Conservation (phyloP, 2,888 invertebrate species). For the Drosophila lacicola region DNA sequence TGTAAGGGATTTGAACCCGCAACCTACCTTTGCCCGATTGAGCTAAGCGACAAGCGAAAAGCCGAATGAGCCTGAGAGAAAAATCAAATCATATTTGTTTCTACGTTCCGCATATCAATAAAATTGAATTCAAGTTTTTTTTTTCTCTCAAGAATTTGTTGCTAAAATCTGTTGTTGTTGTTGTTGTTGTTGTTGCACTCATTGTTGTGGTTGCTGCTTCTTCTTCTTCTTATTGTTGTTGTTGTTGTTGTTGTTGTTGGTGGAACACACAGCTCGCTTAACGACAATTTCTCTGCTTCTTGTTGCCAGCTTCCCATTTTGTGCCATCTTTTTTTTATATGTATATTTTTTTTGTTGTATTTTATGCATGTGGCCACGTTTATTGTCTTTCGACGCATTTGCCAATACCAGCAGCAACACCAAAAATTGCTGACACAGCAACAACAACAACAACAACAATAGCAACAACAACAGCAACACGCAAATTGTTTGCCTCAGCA, state of each 20-base stretch:
- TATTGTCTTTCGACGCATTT: constrained; percentile 67
- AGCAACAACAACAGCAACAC: constrained; percentile 23
- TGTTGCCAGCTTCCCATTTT: constrained; percentile 14
- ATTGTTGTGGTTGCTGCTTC: constrained; percentile 12
- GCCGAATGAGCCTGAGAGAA: too few species aligned
- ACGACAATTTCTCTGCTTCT: constrained; percentile 35
- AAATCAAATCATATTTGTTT: too few species aligned
- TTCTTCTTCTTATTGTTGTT: constrained; percentile 2
- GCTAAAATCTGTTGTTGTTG: too few species aligned
- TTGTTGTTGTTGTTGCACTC: not conserved
- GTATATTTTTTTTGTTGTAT: not conserved
- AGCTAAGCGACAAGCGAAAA: too few species aligned
- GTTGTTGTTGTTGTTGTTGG: constrained; percentile 20
- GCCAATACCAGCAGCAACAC: constrained; percentile 50
- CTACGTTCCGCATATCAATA: too few species aligned
- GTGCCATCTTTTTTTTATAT: not conserved
- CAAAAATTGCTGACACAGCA: constrained; percentile 59
- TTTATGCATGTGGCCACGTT: constrained; percentile 57
- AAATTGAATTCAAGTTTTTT: too few species aligned
- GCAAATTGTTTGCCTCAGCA: constrained; percentile 67
- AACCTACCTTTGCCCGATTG: too few species aligned
- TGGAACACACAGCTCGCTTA: constrained; percentile 32
- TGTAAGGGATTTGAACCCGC: too few species aligned
- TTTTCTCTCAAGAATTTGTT: too few species aligned
- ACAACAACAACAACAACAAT: constrained; percentile 20